Evolutionary conservation across 2,113 vertebrate genomes (phyloP).

Genomic region (Pluvianellus socialis): DNA sequence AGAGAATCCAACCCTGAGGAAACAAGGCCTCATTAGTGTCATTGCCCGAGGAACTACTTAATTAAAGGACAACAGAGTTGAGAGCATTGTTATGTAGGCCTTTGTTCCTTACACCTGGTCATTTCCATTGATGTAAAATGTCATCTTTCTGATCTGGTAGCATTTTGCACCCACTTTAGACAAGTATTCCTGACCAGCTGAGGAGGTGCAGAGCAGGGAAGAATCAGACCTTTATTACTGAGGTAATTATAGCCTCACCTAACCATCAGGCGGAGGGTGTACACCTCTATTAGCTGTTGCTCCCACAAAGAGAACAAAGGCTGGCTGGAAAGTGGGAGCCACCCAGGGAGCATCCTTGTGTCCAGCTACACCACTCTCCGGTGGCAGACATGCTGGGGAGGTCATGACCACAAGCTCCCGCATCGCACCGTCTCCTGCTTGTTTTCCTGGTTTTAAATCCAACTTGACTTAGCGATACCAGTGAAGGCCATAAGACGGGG

Average conservation of each 20-base stretch:
- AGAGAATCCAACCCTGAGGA: constrained; percentile 59
- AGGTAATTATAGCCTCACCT: constrained; percentile 63
- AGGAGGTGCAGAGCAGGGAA: constrained; percentile 15
- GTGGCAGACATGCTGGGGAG: constrained; percentile 10
- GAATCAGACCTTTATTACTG: constrained; percentile 45
- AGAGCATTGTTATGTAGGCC: constrained; percentile 41
- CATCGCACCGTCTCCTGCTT: background rate
- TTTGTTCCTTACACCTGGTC: constrained; percentile 65
- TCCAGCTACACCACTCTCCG: background rate
- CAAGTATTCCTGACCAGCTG: background rate
- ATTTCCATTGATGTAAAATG: constrained; percentile 61
- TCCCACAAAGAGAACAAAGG: constrained; percentile 66
- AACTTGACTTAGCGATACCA: background rate
- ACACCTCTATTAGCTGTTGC: constrained; percentile 45
- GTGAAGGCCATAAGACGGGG: constrained; percentile 10
- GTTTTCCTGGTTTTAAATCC: constrained; percentile 7
- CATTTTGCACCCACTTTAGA: constrained; percentile 55
- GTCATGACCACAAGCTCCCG: background rate
- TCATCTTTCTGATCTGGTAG: constrained; percentile 54
- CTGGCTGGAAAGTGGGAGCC: constrained; percentile 33
- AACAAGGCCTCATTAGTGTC: constrained; percentile 57
- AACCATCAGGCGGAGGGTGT: constrained; percentile 16
- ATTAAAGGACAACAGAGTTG: constrained; percentile 63
- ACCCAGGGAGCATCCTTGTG: constrained; percentile 47
- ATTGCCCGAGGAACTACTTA: constrained; percentile 42